Evolutionary conservation across 2,888 invertebrate genomes (phyloP).

Genomic region (Ceramica pisi): DNA sequence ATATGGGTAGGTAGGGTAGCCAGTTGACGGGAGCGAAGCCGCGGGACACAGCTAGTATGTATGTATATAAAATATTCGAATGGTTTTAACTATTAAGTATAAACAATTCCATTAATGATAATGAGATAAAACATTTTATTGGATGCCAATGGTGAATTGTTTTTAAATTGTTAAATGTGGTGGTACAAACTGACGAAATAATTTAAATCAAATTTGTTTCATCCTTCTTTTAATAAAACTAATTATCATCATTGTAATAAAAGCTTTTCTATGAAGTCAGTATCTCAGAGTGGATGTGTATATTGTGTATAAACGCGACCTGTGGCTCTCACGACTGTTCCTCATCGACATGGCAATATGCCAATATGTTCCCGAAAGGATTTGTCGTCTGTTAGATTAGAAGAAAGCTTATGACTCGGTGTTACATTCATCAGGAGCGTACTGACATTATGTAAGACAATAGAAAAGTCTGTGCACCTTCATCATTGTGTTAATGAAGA

Average conservation of each 20-base stretch:
- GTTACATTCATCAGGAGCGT: not conserved
- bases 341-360: conserved; percentile 9
- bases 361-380: not conserved
- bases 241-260: not conserved
- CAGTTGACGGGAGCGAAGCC: too few relatives aligned
- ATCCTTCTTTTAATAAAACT: not conserved
- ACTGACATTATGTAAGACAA: not conserved
- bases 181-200: not conserved
- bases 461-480: not conserved
- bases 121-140: conserved; percentile 3
- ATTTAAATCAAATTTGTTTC: not conserved
- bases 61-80: too few relatives aligned
- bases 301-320: conserved; percentile 9
- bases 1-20: too few relatives aligned
- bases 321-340: conserved; percentile 2
- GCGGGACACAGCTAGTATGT: too few relatives aligned
- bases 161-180: not conserved
- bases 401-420: not conserved
- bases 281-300: not conserved
- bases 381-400: not conserved
- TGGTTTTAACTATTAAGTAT: too few relatives aligned
- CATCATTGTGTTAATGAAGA: not conserved
- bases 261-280: conserved; percentile 13
- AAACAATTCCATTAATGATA: not conserved
- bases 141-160: not conserved